Base-by-base conservation (phyloP, 2,888 invertebrate genomes). In the Ceratothoa steindachneri region DNA sequence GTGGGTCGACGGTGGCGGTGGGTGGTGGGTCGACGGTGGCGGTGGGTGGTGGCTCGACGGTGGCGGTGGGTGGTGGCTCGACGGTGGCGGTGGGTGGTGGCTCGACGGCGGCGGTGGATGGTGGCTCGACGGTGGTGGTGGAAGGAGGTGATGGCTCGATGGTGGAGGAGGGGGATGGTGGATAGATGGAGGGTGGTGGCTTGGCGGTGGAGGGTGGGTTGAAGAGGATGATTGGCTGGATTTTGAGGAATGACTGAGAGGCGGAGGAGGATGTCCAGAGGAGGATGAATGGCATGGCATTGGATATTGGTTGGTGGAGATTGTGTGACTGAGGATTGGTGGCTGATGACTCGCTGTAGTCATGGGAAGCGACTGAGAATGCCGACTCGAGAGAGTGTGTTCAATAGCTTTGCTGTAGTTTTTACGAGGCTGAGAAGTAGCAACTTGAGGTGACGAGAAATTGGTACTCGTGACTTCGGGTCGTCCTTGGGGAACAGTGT, bases 161-260 rank as follows among this genome's bases (percentile, higher is more conserved):
- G 75, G 22, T 24, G 72, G 55, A 7, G 68, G 27, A 7, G 66
- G 67, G 29, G 55, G 69, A 9, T 27, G 53, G 66, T 55, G 52
- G 5, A 28, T 15, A 28, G 69, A 19, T 24, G 64, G 28, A 22
- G 29, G 64, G 27, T 52, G 19, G 22, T 24, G 51, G 41, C 27
- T 30, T 24, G 68, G 31, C 19, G 68, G 41, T 4, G 27, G 12
- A 12, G 41, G 69, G n/a, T 52, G 27, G 9, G 51, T 41, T 22
- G 15, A 29, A 15, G 51, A 52, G 27, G 52, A n/a, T 52, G 71
- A 24, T n/a, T 60, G 60, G 60, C 60, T 15, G 12, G 60, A 22
- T 22, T n/a, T 60, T 24, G 19, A 24, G 3, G 19, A 24, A 60
- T 60, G 60, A 60, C 22, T 24, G 24, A 24, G 2, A 60, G 60